Conservation (phyloP, 2,888 invertebrate genomes). For the Perizoma flavofasciatum region DNA sequence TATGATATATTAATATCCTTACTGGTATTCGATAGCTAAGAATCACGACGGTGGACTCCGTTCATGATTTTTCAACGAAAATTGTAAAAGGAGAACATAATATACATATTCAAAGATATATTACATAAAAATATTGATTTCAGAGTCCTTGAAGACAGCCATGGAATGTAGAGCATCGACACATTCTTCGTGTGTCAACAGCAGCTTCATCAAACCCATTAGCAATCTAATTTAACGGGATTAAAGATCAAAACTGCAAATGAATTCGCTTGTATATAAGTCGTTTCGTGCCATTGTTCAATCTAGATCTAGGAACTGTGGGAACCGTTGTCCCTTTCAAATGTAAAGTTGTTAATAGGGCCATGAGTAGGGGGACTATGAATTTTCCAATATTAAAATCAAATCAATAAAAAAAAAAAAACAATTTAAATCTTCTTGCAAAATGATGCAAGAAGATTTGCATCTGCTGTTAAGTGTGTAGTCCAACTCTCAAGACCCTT, state of each 20-base stretch:
- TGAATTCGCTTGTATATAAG: constrained; percentile 22
- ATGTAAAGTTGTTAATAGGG: constrained; percentile 59
- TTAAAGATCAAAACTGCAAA: constrained; percentile 32
- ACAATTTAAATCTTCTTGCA: neutral
- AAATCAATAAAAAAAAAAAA: too few species aligned
- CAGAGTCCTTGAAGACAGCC: constrained; percentile 55
- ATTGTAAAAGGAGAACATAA: too few species aligned
- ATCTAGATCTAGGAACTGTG: constrained; percentile 68
- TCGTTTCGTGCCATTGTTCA: constrained; percentile 33
- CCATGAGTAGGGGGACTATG: constrained; percentile 28
- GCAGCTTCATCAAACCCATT: constrained; percentile 32
- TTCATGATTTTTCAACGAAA: too few species aligned
- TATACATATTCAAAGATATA: too few species aligned
- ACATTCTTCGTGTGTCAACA: constrained; percentile 61
- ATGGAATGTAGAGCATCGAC: constrained; percentile 68
- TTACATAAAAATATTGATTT: constrained; percentile 17
- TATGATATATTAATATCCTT: too few species aligned
- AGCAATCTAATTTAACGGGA: constrained; percentile 18
- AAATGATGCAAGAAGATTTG: too few species aligned
- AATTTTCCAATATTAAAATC: neutral
- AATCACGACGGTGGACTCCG: too few species aligned
- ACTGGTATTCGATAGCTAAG: too few species aligned
- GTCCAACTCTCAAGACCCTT: too few species aligned
- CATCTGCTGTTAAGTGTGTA: too few species aligned
- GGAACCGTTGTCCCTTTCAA: constrained; percentile 76